These are phyloP conservation scores for Catocala nupta DNA, from an alignment of 2,888 invertebrate genomes.

Conservation along the genomic window DNA sequence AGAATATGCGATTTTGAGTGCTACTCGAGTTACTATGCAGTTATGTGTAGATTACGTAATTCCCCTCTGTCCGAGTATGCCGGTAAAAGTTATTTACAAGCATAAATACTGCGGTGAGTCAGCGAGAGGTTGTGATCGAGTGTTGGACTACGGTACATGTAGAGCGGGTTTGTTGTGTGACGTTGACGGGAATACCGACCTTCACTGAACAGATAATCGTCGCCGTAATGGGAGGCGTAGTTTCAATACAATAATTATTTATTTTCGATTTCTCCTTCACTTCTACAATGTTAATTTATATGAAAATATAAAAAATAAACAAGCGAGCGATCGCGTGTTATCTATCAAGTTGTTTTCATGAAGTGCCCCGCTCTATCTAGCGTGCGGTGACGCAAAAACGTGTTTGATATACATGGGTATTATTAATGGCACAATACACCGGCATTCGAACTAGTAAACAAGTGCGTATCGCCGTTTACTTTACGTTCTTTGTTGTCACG, in stretches of 20 bases:
- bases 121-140: constrained; percentile 64
- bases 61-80: constrained; percentile 50
- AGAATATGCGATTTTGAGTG: constrained; percentile 10
- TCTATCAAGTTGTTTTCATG: constrained; percentile 66
- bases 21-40: constrained; percentile 32
- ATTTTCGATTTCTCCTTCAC: constrained; percentile 37
- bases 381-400: constrained; percentile 60
- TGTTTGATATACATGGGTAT: constrained; percentile 44
- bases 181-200: constrained; percentile 72
- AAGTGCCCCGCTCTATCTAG: constrained; percentile 46
- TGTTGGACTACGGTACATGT: constrained; percentile 62
- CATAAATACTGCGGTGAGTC: constrained; percentile 63
- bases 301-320: constrained; percentile 24
- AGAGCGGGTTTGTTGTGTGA: constrained; percentile 57
- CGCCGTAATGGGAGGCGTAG: constrained; percentile 34
- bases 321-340: constrained; percentile 49
- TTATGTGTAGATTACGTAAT: constrained; percentile 54
- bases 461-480: constrained; percentile 37
- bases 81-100: constrained; percentile 64
- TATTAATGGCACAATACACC: constrained; percentile 47
- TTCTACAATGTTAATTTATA: constrained; percentile 7
- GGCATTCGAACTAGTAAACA: constrained; percentile 52
- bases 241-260: constrained; percentile 23
- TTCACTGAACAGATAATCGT: constrained; percentile 61
- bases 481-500: constrained; percentile 35